Evolutionary conservation across 2,113 vertebrate genomes (phyloP).

Genomic region (Terrapene triunguis): DNA sequence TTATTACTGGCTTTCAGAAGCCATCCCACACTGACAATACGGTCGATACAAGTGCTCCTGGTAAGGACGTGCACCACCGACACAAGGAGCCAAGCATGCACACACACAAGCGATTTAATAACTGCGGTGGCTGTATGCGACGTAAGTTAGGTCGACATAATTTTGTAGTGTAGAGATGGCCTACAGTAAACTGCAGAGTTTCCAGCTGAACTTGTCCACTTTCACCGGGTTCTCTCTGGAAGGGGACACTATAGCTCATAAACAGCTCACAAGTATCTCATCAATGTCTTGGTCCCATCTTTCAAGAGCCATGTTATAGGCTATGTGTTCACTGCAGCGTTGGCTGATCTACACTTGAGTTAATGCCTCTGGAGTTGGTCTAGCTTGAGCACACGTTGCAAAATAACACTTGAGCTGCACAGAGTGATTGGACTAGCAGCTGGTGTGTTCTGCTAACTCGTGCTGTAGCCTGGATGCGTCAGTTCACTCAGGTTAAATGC

Average conservation of each 20-base stretch:
- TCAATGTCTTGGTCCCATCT: neutral
- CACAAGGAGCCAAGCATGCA: neutral
- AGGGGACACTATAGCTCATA: neutral
- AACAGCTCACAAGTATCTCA: neutral
- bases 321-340: neutral
- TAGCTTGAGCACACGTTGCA: neutral
- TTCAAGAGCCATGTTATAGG: neutral
- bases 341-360: neutral
- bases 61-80: neutral
- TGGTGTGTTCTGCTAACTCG: neutral
- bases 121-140: neutral
- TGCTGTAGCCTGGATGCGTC: neutral
- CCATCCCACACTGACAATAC: neutral
- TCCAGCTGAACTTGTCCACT: neutral
- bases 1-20: neutral
- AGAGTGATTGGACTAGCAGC: neutral
- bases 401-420: neutral
- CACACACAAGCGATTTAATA: neutral
- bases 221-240: neutral
- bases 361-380: neutral
- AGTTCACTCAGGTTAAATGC: neutral
- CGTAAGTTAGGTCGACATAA: neutral
- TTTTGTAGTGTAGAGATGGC: neutral
- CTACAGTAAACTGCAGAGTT: rapidly evolving
- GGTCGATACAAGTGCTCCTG: neutral